Percentiles rank a stretch among this genome's conserved stretches.
phyloP scores from a whole-genome alignment of 1,140 invertebrate species.

The Camponotus pennsylvanicus region DNA sequence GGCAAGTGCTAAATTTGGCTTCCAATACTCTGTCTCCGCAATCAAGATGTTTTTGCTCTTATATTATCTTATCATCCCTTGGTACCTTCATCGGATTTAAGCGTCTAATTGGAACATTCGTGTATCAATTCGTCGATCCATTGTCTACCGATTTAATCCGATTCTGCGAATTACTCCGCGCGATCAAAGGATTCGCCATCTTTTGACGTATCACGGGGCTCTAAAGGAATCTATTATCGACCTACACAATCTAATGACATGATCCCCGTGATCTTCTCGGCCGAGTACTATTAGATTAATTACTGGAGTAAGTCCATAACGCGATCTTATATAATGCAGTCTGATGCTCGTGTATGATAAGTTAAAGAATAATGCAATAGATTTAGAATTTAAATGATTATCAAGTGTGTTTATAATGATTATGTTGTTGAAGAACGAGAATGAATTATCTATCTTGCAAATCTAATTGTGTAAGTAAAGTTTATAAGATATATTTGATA shows the following conservation, averaged over 20 bases:
- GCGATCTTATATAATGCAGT: slow-evolving; percentile 35
- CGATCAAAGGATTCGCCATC: slow-evolving; percentile 41
- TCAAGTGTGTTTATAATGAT: neutral
- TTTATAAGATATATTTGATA: neutral
- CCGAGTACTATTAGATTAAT: slow-evolving; percentile 23
- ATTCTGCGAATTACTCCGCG: slow-evolving; percentile 35
- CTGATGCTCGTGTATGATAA: slow-evolving; percentile 32
- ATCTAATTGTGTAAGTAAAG: neutral
- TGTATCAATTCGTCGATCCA: slow-evolving; percentile 40
- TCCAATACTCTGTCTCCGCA: neutral
- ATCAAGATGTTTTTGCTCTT: neutral
- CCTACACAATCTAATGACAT: slow-evolving; percentile 9
- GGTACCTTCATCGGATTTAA: neutral
- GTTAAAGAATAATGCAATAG: slow-evolving; percentile 30
- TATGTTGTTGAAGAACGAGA: neutral
- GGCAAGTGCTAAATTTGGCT: neutral
- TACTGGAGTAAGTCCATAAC: slow-evolving; percentile 28
- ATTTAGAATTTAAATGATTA: slow-evolving; percentile 29
- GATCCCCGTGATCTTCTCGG: neutral
- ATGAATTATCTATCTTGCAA: neutral
- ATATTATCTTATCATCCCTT: no score
- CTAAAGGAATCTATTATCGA: slow-evolving; percentile 42
- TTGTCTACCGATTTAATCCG: slow-evolving; percentile 42
- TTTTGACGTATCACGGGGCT: slow-evolving; percentile 18
- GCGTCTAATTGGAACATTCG: neutral